These are phyloP conservation scores for Cataglyphis hispanica DNA, from an alignment of 1,140 invertebrate species.

Conservation along the genomic window DNA sequence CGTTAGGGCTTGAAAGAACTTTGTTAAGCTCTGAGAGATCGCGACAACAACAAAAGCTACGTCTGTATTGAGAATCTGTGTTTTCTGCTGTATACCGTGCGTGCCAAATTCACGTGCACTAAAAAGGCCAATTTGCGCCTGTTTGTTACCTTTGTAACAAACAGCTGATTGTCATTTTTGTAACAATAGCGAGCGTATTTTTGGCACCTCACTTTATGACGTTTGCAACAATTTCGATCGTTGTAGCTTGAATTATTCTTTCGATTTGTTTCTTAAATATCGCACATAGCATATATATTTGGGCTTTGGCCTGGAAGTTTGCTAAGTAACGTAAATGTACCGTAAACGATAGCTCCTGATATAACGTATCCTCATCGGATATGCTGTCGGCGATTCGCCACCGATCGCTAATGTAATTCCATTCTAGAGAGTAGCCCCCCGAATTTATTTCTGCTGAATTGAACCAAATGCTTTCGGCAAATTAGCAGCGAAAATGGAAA, in stretches of 20 bases:
- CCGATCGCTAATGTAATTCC: constrained; percentile 31
- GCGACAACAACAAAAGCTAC: constrained; percentile 46
- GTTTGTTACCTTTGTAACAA: background rate
- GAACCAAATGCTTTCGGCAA: constrained; percentile 19
- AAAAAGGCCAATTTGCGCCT: background rate
- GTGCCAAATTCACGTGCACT: background rate
- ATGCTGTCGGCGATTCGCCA: constrained; percentile 16
- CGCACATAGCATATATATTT: constrained; percentile 31
- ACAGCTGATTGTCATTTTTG: background rate
- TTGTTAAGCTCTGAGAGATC: constrained; percentile 70
- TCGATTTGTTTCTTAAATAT: background rate
- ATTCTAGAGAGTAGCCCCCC: background rate
- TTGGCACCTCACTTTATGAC: background rate
- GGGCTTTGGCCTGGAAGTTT: constrained; percentile 15
- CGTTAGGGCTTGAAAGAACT: constrained; percentile 76
- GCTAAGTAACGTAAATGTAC: constrained; percentile 58
- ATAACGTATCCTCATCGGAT: constrained; percentile 38
- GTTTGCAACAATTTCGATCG: background rate
- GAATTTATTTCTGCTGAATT: constrained; percentile 43
- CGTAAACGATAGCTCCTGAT: constrained; percentile 49
- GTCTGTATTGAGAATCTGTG: constrained; percentile 25
- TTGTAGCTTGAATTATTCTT: constrained; percentile 46
- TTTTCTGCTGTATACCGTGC: background rate
- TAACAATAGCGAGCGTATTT: background rate
- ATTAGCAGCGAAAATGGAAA: constrained; percentile 46